These are phyloP conservation scores for Strongylocentrotus purpuratus DNA, from an alignment of 35 echinoderm and acorn worm genomes.

Conservation along the genomic window DNA sequence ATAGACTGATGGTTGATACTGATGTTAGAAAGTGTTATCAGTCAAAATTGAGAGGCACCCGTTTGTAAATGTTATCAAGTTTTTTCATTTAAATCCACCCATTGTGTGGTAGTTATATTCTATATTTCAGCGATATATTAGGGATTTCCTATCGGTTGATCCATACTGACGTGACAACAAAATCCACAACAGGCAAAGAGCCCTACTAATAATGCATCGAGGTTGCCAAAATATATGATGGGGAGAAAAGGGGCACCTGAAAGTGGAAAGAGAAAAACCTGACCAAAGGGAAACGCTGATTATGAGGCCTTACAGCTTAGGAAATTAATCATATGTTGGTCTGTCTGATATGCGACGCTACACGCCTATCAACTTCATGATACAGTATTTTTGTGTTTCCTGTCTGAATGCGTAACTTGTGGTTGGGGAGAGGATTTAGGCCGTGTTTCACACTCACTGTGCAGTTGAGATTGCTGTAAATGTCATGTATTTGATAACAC, in stretches of 20 bases:
- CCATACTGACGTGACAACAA: not conserved
- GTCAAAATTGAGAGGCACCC: not conserved
- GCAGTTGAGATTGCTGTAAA: not conserved
- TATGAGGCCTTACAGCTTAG: conserved; percentile 7
- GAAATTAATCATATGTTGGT: conserved; percentile 19
- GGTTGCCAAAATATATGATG: not conserved
- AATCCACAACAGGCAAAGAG: not conserved
- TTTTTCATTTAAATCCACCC: not conserved
- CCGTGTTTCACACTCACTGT: not conserved
- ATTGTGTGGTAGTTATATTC: not conserved
- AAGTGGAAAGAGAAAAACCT: not conserved
- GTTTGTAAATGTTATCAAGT: not conserved
- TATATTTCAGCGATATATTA: not conserved
- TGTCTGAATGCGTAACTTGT: not conserved
- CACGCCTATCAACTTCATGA: conserved; percentile 8
- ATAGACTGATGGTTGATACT: not conserved
- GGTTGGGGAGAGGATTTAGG: not conserved
- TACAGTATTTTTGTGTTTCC: not conserved
- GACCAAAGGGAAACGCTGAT: not conserved
- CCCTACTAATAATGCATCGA: not conserved
- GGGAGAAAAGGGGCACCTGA: not conserved
- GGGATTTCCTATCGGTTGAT: not conserved
- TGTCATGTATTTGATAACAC: not conserved
- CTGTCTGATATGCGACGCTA: not conserved
- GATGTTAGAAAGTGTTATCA: not conserved